A percentile compares a stretch with the other conserved stretches of the same genome.
These are phyloP conservation scores for Pterois miles DNA, from an alignment of 2,797 vertebrate species.

Conservation along the genomic window DNA sequence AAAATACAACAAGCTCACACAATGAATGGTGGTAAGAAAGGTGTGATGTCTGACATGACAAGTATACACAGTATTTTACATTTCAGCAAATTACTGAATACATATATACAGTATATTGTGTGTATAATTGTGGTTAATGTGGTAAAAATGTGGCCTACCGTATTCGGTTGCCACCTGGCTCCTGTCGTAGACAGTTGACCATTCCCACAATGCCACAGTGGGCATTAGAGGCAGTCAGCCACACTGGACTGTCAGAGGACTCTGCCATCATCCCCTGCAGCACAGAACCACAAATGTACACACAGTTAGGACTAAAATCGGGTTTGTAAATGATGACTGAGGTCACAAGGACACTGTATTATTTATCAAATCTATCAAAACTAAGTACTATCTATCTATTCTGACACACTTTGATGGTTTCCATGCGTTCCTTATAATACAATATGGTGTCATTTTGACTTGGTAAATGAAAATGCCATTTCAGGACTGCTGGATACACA, in stretches of 20 bases:
- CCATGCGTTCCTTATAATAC: background rate
- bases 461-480: background rate
- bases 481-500: background rate
- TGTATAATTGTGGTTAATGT: background rate
- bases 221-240: conserved; percentile 85
- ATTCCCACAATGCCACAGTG: conserved; percentile 93
- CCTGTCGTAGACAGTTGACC: conserved; percentile 97
- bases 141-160: conserved; percentile 79
- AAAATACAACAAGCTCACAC: background rate
- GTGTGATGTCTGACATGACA: background rate
- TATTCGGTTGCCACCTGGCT: conserved; percentile 90
- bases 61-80: background rate
- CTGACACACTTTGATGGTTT: background rate
- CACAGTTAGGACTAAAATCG: background rate
- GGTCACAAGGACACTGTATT: background rate
- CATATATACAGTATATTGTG: background rate
- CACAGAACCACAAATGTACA: conserved; percentile 20
- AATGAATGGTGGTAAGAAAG: background rate
- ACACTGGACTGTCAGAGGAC: conserved; percentile 83
- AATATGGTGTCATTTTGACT: background rate
- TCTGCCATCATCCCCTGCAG: conserved; percentile 78
- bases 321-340: background rate
- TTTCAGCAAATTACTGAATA: background rate
- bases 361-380: no score
- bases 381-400: no score